Evolutionary conservation across 2,888 invertebrate species (phyloP).

Genomic region (Mallateleia sp.): DNA sequence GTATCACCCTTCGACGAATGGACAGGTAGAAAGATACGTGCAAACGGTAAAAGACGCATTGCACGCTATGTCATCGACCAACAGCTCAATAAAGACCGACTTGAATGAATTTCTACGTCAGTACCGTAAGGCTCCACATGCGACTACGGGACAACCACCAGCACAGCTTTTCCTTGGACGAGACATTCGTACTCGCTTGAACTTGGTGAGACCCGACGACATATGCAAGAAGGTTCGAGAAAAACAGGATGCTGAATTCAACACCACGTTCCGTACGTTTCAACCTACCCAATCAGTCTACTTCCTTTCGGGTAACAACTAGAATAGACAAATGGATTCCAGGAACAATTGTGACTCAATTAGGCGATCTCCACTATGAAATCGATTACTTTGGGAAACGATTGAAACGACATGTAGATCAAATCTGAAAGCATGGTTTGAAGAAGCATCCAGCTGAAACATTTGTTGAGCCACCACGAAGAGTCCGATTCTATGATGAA

Average conservation of each 20-base stretch:
- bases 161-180: slow-evolving; percentile 77
- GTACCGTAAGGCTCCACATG: slow-evolving; percentile 43
- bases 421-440: neutral
- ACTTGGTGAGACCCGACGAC: neutral
- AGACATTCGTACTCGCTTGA: slow-evolving; percentile 61
- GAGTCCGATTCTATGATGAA: slow-evolving; percentile 1
- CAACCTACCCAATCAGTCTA: slow-evolving; percentile 29
- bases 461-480: neutral
- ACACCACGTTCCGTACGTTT: slow-evolving; percentile 3
- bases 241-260: slow-evolving; percentile 13
- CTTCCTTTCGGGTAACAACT: slow-evolving; percentile 41
- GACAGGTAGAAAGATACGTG: slow-evolving; percentile 56
- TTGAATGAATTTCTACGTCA: slow-evolving; percentile 44
- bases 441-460: neutral
- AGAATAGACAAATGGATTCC: slow-evolving; percentile 48
- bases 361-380: slow-evolving; percentile 44
- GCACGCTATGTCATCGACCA: slow-evolving; percentile 14
- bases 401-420: neutral
- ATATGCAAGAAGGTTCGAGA: neutral
- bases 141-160: slow-evolving; percentile 60
- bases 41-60: slow-evolving; percentile 46
- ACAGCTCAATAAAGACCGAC: neutral
- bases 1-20: slow-evolving; percentile 48
- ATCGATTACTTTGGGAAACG: neutral
- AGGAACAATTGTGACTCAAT: neutral